Base-by-base conservation (phyloP, 2,888 invertebrate species). In the Ethmia dodecea region DNA sequence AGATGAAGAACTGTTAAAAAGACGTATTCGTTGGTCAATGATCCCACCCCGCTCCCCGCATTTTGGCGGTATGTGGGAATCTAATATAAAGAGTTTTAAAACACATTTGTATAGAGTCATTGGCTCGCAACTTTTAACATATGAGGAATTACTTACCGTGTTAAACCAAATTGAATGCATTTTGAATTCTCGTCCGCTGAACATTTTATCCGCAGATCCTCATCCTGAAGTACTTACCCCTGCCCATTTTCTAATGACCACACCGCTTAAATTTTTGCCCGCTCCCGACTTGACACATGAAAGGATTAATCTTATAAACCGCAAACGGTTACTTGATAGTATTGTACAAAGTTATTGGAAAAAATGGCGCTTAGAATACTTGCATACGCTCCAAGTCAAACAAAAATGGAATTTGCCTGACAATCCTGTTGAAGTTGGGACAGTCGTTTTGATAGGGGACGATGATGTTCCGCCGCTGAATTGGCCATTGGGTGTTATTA, bases 141-240 rank as follows among this genome's bases (percentile, higher is more conserved):
- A 14, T 24, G 37, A 38, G 20, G 36, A 38, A 22, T 6, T 42
- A n/a, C 5, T 18, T 1, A 32, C 32, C 1, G 15, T 35, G 8
- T 18, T 37, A n/a, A 8, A 3, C 13, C 31, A 37, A 29, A 32
- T 37, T 16, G 37, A 40, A 26, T 34, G 29, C 1, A n/a, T 37
- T 3, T 12, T 37, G 1, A 32, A 37, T 25, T 26, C 26, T 3
- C 34, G 37, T 1, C 40, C 40, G 4, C 30, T 40, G 3, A 20
- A 18, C 13, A 14, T 18, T 2, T 15, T 37, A 9, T 18, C 11
- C 5, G 12, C 31, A 3, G 32, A 37, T 13, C 37, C 40, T n/a
- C 5, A 25, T 10, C 27, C 27, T 27, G 27, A 6, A 3, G 13
- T 13, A 2, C n/a, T 27, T 9, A 27, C 27, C 5, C 27, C 27